These are phyloP conservation scores for Mechanitis mazaeus DNA, from an alignment of 2,888 invertebrate genomes.

Conservation along the genomic window DNA sequence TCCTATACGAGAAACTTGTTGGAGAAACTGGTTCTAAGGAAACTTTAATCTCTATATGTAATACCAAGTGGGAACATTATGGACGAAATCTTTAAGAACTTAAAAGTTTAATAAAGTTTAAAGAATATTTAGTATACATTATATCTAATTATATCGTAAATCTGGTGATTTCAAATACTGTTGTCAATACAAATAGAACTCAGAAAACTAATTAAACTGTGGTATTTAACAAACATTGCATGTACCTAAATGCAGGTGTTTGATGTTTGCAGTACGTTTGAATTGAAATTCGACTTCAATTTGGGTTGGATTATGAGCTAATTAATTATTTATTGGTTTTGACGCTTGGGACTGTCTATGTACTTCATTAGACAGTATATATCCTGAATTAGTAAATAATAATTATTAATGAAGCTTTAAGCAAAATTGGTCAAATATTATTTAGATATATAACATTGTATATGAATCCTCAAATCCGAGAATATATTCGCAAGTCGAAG, in stretches of 20 bases:
- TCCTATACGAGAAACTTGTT: constrained; percentile 16
- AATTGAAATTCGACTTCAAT: constrained; percentile 1
- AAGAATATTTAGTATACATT: neutral
- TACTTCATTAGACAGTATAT: no score
- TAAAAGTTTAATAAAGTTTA: neutral
- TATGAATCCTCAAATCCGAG: neutral
- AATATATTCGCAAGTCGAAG: constrained; percentile 29
- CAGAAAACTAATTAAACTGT: constrained; percentile 20
- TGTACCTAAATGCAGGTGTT: constrained; percentile 11
- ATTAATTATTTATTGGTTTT: no score
- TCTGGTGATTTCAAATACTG: no score
- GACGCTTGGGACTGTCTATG: no score
- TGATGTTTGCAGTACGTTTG: constrained; percentile 7
- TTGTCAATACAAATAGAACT: neutral
- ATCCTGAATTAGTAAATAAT: no score
- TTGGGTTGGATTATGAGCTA: neutral
- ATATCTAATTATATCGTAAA: neutral
- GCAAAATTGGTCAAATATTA: no score
- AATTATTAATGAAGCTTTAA: no score
- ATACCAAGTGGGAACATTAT: constrained; percentile 3
- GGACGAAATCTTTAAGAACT: constrained; percentile 3
- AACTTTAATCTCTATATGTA: constrained; percentile 8
- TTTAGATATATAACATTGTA: no score
- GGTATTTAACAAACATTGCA: constrained; percentile 13
- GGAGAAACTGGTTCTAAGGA: constrained; percentile 19